Evolutionary conservation across 1,140 invertebrate species (phyloP).

Genomic region (Ips nitidus): DNA sequence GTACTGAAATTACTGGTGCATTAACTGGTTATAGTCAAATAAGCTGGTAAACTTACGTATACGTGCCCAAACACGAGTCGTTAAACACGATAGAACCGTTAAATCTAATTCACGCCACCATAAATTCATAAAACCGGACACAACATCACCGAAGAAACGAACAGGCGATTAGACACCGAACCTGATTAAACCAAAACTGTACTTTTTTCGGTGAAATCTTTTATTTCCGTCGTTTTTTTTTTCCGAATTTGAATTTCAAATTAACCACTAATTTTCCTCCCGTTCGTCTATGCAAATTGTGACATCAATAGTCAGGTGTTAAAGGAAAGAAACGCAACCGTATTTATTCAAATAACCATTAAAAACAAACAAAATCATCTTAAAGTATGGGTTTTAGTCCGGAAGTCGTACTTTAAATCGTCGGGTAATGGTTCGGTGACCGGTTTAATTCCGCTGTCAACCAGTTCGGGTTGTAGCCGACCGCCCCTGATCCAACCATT

Average conservation of each 20-base stretch:
- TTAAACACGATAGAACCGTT: not conserved
- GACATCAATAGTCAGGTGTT: no score
- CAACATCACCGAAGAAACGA: not conserved
- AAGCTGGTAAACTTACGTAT: not conserved
- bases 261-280: constrained; percentile 4
- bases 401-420: constrained; percentile 49
- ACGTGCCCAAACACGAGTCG: not conserved
- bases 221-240: constrained; percentile 1
- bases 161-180: constrained; percentile 1
- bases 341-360: no score
- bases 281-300: not conserved
- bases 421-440: constrained; percentile 46
- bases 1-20: no score
- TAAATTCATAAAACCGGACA: constrained; percentile 1
- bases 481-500: constrained; percentile 5
- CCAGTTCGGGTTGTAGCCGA: not conserved
- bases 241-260: constrained; percentile 13
- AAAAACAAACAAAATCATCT: not conserved
- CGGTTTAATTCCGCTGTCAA: constrained; percentile 43
- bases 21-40: no score
- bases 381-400: constrained; percentile 44
- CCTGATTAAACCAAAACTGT: constrained; percentile 8
- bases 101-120: not conserved
- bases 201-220: constrained; percentile 12
- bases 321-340: no score